Evolutionary conservation across 2,888 invertebrate genomes (phyloP).

Genomic region (Himalopsyche kuldschensis): DNA sequence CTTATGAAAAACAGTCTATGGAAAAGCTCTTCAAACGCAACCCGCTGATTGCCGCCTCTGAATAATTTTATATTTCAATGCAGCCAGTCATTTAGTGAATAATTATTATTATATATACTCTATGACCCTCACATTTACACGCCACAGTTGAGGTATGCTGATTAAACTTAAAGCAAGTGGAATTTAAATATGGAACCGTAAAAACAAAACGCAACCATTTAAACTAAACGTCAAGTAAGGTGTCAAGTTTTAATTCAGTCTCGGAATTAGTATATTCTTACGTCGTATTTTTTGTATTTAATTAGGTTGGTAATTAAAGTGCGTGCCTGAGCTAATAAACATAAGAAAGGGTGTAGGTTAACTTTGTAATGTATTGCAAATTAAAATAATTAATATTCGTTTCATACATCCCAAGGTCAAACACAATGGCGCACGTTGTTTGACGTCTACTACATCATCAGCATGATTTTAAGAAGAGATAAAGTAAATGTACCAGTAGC

Average conservation of each 20-base stretch:
- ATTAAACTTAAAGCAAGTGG: neutral
- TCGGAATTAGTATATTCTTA: neutral
- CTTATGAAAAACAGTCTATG: no score
- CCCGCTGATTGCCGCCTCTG: no score
- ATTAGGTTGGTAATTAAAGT: neutral
- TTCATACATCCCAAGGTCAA: neutral
- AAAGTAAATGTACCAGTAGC: no score
- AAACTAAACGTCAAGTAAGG: neutral
- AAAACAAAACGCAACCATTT: neutral
- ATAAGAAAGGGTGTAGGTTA: neutral
- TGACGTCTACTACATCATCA: no score
- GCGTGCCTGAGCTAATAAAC: neutral
- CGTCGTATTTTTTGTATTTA: neutral
- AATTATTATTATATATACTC: neutral
- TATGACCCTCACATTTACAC: neutral
- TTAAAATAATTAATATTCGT: neutral
- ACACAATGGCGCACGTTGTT: neutral
- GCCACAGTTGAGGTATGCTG: neutral
- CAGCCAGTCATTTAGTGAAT: neutral
- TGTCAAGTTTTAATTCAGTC: neutral
- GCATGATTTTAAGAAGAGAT: no score
- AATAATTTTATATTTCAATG: no score
- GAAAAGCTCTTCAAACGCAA: no score
- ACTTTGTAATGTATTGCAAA: neutral
- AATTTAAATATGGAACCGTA: neutral